Evolutionary conservation across 2,888 invertebrate genomes (phyloP).

Genomic region (Laothoe populi): DNA sequence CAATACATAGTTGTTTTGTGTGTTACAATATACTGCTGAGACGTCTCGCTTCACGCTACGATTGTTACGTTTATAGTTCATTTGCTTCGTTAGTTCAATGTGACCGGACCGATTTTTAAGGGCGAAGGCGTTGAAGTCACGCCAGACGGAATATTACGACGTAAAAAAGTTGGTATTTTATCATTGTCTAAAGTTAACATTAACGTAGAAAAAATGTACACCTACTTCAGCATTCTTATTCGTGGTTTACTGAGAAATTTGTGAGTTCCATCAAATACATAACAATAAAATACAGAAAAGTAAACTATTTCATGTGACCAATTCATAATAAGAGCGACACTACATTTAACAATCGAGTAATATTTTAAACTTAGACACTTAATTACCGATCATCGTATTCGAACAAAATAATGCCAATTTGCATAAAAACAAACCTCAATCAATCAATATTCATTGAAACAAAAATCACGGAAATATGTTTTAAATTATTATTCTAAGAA

Average conservation of each 20-base stretch:
- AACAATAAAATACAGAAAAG: too few species aligned
- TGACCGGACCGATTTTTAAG: background rate
- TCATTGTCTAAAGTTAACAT: too few species aligned
- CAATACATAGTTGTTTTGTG: conserved; percentile 45
- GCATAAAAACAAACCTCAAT: background rate
- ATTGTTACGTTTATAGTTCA: conserved; percentile 40
- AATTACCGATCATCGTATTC: background rate
- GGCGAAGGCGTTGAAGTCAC: background rate
- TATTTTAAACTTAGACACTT: background rate
- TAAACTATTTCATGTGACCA: too few species aligned
- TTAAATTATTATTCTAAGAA: background rate
- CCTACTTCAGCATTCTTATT: too few species aligned
- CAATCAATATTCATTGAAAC: conserved; percentile 13
- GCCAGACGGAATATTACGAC: too few species aligned
- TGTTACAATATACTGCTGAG: conserved; percentile 48
- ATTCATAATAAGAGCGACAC: background rate
- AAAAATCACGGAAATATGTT: background rate
- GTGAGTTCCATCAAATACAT: too few species aligned
- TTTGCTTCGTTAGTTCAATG: background rate
- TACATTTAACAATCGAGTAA: background rate
- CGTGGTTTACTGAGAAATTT: too few species aligned
- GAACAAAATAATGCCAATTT: background rate
- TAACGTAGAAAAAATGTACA: too few species aligned
- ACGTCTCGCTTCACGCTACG: conserved; percentile 53
- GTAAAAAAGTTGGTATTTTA: too few species aligned